Evolutionary conservation across 1,140 invertebrate genomes (phyloP).

Genomic region (Drosophila takahashii): DNA sequence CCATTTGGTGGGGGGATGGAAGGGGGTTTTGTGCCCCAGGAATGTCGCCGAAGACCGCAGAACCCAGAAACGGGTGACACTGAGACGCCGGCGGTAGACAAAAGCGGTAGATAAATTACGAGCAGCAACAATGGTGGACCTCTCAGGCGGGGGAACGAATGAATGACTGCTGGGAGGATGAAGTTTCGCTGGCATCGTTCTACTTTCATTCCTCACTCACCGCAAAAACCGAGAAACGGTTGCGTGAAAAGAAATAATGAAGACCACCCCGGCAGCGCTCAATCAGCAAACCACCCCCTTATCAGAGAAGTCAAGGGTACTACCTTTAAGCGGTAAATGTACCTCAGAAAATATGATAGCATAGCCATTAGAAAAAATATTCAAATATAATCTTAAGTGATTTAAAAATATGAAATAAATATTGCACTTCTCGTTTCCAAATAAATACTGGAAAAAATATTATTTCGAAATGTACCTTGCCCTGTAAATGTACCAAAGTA

Average conservation of each 20-base stretch:
- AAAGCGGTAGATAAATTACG: conserved; percentile 71
- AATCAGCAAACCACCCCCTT: conserved; percentile 8
- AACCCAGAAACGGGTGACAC: conserved; percentile 33
- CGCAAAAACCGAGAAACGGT: conserved; percentile 37
- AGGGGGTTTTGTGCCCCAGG: conserved; percentile 7
- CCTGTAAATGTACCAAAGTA: not conserved
- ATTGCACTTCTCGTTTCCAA: too few species aligned
- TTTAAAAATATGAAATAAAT: too few species aligned
- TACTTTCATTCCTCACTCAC: conserved; percentile 13
- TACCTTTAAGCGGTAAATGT: not conserved
- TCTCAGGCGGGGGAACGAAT: conserved; percentile 36
- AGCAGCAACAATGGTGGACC: conserved; percentile 57
- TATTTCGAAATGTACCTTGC: not conserved
- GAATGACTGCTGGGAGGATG: conserved; percentile 60
- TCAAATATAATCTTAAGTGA: not conserved
- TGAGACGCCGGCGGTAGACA: conserved; percentile 43
- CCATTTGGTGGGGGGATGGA: not conserved
- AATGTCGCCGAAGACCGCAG: conserved; percentile 29
- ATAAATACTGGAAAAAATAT: not conserved
- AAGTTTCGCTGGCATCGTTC: conserved; percentile 54
- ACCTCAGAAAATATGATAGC: not conserved
- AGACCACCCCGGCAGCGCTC: conserved; percentile 18
- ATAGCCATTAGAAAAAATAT: not conserved
- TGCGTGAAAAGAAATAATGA: conserved; percentile 71
- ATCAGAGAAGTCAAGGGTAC: conserved; percentile 1